phyloP scores from a whole-genome alignment of 2,888 invertebrate species.

The Epirrhoe alternata region DNA sequence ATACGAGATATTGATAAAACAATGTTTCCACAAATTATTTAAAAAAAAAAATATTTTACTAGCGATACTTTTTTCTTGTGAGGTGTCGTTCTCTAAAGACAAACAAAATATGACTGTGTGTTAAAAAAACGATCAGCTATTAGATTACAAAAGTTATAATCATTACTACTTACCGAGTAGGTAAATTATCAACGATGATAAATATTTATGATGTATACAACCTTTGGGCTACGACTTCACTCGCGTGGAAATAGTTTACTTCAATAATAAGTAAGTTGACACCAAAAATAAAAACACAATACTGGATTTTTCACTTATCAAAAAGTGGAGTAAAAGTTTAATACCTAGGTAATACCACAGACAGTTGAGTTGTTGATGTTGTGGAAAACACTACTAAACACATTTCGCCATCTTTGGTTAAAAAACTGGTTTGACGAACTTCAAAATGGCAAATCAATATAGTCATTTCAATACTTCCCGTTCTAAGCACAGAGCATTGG shows the following conservation, averaged over 20 bases:
- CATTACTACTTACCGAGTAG: slow-evolving; percentile 5
- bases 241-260: background rate
- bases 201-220: background rate
- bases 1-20: background rate
- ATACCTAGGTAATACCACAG: too few species aligned
- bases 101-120: slow-evolving; percentile 27
- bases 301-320: too few species aligned
- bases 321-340: too few species aligned
- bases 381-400: too few species aligned
- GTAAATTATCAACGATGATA: slow-evolving; percentile 1
- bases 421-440: too few species aligned
- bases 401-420: too few species aligned
- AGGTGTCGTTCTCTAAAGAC: slow-evolving; percentile 24
- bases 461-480: too few species aligned
- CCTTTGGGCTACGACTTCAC: background rate
- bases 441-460: too few species aligned
- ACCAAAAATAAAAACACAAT: too few species aligned
- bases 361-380: too few species aligned
- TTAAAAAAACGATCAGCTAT: slow-evolving; percentile 17
- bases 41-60: background rate
- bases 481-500: too few species aligned
- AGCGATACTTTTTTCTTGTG: background rate
- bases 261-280: too few species aligned
- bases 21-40: background rate
- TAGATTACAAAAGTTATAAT: slow-evolving; percentile 36